These are phyloP conservation scores for Psilanteris sp. DNA, from an alignment of 1,140 invertebrate genomes.

Conservation along the genomic window DNA sequence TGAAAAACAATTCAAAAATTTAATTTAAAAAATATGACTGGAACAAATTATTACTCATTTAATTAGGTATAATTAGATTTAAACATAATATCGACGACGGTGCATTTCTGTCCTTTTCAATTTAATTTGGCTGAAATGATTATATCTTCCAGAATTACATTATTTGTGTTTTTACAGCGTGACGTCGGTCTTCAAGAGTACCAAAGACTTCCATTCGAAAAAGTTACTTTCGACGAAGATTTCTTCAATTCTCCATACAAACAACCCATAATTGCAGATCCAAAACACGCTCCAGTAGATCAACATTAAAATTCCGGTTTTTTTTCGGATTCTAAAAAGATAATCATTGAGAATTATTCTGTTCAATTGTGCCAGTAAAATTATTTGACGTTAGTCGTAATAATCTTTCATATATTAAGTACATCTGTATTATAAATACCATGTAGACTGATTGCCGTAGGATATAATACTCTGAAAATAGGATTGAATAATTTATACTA, in stretches of 20 bases:
- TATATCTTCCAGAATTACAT: too few species aligned
- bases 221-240: background rate
- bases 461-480: conserved; percentile 14
- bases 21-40: background rate
- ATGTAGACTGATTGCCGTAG: conserved; percentile 12
- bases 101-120: too few species aligned
- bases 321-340: background rate
- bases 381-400: background rate
- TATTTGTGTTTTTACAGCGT: conserved; percentile 7
- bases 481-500: conserved; percentile 10
- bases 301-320: background rate
- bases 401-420: background rate
- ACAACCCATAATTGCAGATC: background rate
- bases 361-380: background rate
- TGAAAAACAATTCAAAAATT: too few species aligned
- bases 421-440: conserved; percentile 4
- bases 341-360: background rate
- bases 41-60: too few species aligned
- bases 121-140: background rate
- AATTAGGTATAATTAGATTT: too few species aligned
- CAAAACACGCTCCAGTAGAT: too few species aligned
- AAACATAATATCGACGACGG: too few species aligned
- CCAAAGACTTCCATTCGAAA: background rate
- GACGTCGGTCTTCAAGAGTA: conserved; percentile 1
- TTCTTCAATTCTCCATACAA: background rate